Percentiles rank a stretch among this genome's conserved stretches.
These are phyloP conservation scores for Noctua comes DNA, from an alignment of 2,888 invertebrate species.

Conservation along the genomic window DNA sequence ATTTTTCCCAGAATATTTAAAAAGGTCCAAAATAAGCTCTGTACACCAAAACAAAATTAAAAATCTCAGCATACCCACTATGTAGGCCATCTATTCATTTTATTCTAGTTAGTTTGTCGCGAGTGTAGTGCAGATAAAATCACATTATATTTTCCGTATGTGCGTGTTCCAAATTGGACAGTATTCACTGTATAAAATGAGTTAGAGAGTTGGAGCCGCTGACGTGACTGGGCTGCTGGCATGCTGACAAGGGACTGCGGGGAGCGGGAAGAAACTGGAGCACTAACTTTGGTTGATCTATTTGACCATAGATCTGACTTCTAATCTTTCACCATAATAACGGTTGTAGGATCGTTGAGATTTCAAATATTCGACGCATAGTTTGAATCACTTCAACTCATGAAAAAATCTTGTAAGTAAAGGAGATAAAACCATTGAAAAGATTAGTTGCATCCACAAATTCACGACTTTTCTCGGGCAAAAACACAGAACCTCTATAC, in stretches of 20 bases:
- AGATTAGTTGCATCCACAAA: background rate
- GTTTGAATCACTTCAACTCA: background rate
- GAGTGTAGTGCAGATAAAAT: slow-evolving; percentile 68
- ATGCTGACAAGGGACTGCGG: slow-evolving; percentile 53
- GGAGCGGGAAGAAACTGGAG: background rate
- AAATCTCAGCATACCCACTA: slow-evolving; percentile 26
- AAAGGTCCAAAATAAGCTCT: slow-evolving; percentile 11
- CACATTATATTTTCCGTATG: slow-evolving; percentile 66
- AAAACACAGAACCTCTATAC: background rate
- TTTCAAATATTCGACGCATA: background rate
- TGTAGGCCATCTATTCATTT: slow-evolving; percentile 57
- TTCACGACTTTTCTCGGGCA: background rate
- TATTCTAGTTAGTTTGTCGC: slow-evolving; percentile 62
- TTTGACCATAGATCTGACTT: background rate
- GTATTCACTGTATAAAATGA: slow-evolving; percentile 82
- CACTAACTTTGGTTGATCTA: background rate
- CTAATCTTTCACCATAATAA: background rate
- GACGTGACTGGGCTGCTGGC: slow-evolving; percentile 37
- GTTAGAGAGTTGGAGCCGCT: slow-evolving; percentile 74
- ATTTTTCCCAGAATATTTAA: slow-evolving; percentile 13
- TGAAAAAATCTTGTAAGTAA: background rate
- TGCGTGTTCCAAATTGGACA: slow-evolving; percentile 79
- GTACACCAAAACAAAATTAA: slow-evolving; percentile 32
- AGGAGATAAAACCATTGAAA: background rate
- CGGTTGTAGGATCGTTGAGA: background rate